Conservation (phyloP, 64 coral and sea anemone species). For the Montipora cactus region DNA sequence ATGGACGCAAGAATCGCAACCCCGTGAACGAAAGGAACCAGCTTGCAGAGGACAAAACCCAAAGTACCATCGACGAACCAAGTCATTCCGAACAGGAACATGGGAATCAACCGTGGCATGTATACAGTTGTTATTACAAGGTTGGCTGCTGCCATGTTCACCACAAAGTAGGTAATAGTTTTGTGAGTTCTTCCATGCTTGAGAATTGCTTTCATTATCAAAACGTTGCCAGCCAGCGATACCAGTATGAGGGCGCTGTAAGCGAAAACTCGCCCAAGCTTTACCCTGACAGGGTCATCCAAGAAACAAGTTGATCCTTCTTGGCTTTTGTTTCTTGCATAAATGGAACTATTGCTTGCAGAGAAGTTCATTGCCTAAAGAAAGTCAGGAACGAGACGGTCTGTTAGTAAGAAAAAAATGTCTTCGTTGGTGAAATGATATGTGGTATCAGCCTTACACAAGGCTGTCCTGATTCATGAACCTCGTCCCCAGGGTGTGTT, state of each 20-base stretch:
- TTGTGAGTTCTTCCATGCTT: neutral
- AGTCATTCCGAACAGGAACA: neutral
- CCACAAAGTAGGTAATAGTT: conserved; percentile 16
- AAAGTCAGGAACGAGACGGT: too few species aligned
- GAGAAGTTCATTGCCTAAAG: too few species aligned
- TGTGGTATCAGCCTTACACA: too few species aligned
- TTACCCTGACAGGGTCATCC: neutral
- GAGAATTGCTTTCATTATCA: neutral
- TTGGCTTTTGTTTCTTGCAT: too few species aligned
- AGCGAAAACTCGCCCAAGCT: conserved; percentile 15
- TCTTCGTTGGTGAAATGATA: too few species aligned
- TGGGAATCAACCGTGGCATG: conserved; percentile 36
- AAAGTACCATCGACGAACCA: neutral
- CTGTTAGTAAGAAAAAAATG: too few species aligned
- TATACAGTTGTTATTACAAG: conserved; percentile 16
- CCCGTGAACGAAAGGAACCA: conserved; percentile 9
- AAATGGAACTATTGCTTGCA: too few species aligned
- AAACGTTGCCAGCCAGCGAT: conserved; percentile 2
- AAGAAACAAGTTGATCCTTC: neutral
- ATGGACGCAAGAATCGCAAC: conserved; percentile 32
- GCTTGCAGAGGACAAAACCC: conserved; percentile 13
- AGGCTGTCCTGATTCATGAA: too few species aligned
- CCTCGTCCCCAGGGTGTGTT: too few species aligned
- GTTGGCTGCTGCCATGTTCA: conserved; percentile 13
- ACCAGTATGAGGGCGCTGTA: conserved; percentile 24